Conservation (phyloP, 2,113 vertebrate species). For the Motacilla tschutschensis region DNA sequence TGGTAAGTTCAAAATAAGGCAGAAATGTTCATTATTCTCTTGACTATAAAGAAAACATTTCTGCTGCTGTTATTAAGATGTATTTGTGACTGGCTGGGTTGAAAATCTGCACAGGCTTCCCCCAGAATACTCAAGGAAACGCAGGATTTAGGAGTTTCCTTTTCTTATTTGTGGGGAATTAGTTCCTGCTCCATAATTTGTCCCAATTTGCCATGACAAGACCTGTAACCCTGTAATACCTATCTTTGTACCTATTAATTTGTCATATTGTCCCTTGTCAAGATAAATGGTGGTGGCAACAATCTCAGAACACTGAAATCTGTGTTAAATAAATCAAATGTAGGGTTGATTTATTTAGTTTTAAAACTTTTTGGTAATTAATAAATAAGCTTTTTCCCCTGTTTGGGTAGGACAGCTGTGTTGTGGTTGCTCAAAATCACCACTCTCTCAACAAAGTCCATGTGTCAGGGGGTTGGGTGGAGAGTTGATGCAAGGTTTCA, state of each 20-base stretch:
- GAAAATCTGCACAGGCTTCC: background rate
- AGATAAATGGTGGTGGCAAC: background rate
- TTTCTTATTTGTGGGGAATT: background rate
- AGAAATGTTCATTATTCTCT: background rate
- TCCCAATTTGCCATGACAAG: slow-evolving; percentile 18
- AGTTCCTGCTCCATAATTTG: background rate
- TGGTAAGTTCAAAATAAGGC: background rate
- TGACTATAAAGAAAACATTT: background rate
- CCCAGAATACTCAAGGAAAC: background rate
- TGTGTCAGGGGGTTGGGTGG: background rate
- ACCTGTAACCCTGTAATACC: slow-evolving; percentile 14
- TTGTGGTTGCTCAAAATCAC: slow-evolving; percentile 1
- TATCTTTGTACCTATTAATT: background rate
- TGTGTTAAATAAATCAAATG: background rate
- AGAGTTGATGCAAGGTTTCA: background rate
- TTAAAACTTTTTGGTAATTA: background rate
- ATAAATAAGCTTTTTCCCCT: slow-evolving; percentile 3
- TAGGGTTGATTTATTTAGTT: background rate
- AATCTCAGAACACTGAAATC: background rate
- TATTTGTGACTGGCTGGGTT: background rate
- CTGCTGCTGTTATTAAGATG: background rate
- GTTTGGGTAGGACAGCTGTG: background rate
- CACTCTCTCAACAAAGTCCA: background rate
- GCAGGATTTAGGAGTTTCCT: background rate
- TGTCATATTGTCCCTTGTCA: background rate